Base-by-base conservation (phyloP, 2,888 invertebrate species). In the Odontothrips loti region DNA sequence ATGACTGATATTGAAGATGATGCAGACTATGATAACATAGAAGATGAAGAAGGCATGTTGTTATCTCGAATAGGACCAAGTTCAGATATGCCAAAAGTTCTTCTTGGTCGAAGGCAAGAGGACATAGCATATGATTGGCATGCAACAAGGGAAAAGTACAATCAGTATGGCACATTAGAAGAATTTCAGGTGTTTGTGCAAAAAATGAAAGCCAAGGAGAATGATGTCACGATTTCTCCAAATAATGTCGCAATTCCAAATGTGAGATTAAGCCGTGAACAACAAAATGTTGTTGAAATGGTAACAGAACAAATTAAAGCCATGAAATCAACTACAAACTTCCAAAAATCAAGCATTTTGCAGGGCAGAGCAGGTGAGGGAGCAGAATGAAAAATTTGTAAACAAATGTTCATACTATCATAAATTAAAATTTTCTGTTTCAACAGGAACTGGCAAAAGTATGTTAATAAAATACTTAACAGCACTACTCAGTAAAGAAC, bases 41-140 rank as follows among this genome's bases (percentile, higher is more conserved):
- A 47, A 23, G n/a, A 34, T 58, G 81, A 81, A 1, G 81, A 81
- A 79, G 79, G 79, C 51, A 81, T 81, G 79, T 43, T 81, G 2
- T 8, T 81, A 47, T 79, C 81, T 34, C 79, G 63, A 4, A 58
- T 79, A n/a, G 81, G 81, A 20, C 81, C 81, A 63, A 6, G 6
- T 17, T 48, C 68, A n/a, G 20, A 10, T 68, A 27, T 80, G 6
- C 75, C 47, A 15, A 29, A 68, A 80, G 63, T 80, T 1, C 11
- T 68, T 1, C 58, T 80, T 29, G 79, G 81, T 4, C 17, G 43
- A 17, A 10, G 81, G 29, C 43, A 81, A 80, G 68, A 58, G 4
- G 81, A 81, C 29, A 58, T 78, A 43, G 8, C 1, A 0, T 47
- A 23, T 47, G 48, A 81, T 29, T 81, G 81, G 81, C 63, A 63